Evolutionary conservation across 2,113 vertebrate species (phyloP).

Genomic region (Megaceryle maxima): DNA sequence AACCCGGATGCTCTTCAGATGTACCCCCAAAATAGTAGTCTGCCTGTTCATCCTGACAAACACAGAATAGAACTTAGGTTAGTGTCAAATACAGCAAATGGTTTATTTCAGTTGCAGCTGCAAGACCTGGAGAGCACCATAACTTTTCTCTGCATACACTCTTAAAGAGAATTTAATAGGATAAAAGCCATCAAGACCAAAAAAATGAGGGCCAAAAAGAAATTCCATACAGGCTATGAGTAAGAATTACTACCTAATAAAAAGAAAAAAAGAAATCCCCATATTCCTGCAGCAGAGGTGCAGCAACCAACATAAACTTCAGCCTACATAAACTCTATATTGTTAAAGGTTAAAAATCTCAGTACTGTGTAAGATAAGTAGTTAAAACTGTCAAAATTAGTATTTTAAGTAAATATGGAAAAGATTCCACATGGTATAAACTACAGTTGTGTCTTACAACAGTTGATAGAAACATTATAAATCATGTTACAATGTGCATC

Average conservation of each 20-base stretch:
- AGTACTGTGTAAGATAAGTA: background rate
- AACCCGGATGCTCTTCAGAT: conserved; percentile 80
- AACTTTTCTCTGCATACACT: background rate
- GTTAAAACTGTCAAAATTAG: background rate
- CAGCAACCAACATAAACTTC: background rate
- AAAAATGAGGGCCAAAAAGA: background rate
- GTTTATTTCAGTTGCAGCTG: background rate
- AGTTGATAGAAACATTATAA: background rate
- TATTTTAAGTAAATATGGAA: background rate
- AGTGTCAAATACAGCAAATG: background rate
- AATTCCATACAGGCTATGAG: background rate
- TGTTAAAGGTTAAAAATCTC: background rate
- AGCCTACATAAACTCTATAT: background rate
- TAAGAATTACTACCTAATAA: background rate
- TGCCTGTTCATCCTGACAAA: conserved; percentile 81
- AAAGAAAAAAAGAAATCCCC: background rate
- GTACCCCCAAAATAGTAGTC: conserved; percentile 81
- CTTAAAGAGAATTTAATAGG: background rate
- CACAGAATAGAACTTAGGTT: background rate
- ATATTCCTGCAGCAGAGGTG: background rate
- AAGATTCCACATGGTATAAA: background rate
- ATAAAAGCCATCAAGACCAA: background rate
- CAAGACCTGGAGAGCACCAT: background rate
- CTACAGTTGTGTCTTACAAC: background rate
- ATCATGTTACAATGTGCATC: background rate